Evolutionary conservation across 2,113 vertebrate genomes (phyloP).

Genomic region (Hydrochoerus hydrochaeris): DNA sequence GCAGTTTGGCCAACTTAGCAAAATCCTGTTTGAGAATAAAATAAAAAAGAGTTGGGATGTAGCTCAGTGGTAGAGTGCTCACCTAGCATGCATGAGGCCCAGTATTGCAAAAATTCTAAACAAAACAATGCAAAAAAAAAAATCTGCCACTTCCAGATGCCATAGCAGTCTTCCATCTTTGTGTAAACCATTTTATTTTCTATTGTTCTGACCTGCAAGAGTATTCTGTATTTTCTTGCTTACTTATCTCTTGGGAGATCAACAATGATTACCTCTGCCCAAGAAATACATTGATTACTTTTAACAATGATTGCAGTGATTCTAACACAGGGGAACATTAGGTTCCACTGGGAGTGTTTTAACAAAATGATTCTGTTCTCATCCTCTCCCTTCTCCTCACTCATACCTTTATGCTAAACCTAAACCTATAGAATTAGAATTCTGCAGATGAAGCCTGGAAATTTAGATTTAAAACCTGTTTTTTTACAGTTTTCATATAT

Average conservation of each 20-base stretch:
- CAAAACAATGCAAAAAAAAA: neutral
- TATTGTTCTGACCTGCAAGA: neutral
- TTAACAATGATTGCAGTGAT: slow-evolving; percentile 56
- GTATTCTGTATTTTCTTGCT: slow-evolving; percentile 45
- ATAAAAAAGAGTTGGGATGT: neutral
- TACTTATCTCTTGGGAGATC: slow-evolving; percentile 34
- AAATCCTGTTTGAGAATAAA: neutral
- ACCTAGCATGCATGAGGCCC: neutral
- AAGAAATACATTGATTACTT: slow-evolving; percentile 48
- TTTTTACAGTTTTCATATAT: neutral
- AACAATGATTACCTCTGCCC: slow-evolving; percentile 36
- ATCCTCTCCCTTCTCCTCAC: neutral
- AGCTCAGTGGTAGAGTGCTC: neutral
- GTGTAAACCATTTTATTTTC: slow-evolving; percentile 32
- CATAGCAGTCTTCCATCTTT: slow-evolving; percentile 11
- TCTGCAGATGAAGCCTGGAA: neutral
- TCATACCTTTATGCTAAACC: neutral
- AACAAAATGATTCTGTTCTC: slow-evolving; percentile 34
- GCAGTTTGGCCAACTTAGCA: neutral
- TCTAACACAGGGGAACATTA: slow-evolving; percentile 29
- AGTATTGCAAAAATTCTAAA: neutral
- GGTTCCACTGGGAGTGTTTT: slow-evolving; percentile 37
- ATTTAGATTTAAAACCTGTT: neutral
- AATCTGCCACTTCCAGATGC: neutral
- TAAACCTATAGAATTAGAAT: slow-evolving; percentile 51